Conservation (phyloP, 2,113 vertebrate species). For the Fulmarus glacialis region DNA sequence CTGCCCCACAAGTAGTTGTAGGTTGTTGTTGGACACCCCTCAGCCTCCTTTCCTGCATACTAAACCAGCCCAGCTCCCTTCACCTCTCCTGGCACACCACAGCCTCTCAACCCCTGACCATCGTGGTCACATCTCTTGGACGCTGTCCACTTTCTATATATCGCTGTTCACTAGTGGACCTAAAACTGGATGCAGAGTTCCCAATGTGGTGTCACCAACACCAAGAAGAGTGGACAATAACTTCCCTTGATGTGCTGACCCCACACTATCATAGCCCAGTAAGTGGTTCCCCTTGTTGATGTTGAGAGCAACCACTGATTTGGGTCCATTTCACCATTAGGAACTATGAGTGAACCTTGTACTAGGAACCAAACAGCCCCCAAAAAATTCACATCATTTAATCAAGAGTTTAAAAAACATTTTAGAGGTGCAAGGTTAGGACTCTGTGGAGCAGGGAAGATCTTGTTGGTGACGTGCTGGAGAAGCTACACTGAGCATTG, state of each 20-base stretch:
- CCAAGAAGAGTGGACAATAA: neutral
- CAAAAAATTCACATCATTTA: fast-evolving
- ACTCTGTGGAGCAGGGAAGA: neutral
- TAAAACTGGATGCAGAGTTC: neutral
- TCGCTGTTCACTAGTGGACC: neutral
- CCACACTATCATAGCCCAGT: neutral
- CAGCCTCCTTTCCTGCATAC: neutral
- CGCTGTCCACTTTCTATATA: neutral
- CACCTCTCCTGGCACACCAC: neutral
- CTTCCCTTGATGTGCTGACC: neutral
- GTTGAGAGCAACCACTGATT: neutral
- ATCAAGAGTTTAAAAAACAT: neutral
- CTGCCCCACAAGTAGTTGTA: neutral
- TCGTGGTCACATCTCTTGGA: neutral
- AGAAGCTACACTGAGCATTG: neutral
- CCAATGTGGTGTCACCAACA: neutral
- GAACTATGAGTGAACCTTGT: neutral
- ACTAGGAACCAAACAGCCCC: neutral
- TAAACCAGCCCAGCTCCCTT: neutral
- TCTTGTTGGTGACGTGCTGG: neutral
- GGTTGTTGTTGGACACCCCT: neutral
- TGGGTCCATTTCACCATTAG: neutral
- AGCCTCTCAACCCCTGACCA: neutral
- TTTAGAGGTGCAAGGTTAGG: neutral
- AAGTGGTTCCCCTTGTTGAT: neutral